Conservation (phyloP, 2,797 vertebrate genomes). For the Urophycis tenuis region DNA sequence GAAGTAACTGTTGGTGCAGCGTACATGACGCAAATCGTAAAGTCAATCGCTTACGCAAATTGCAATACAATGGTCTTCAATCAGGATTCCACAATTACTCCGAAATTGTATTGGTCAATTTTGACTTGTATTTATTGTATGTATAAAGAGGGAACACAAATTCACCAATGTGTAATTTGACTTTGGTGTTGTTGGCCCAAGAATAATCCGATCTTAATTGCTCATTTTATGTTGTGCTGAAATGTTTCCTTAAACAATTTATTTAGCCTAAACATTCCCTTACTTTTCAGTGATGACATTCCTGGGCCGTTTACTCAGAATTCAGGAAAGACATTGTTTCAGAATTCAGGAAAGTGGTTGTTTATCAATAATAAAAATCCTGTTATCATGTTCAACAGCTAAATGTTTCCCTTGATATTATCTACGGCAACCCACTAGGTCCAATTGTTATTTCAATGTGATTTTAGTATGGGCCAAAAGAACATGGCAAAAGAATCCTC, state of each 20-base stretch:
- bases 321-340: background rate
- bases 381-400: background rate
- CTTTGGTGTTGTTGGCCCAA: background rate
- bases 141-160: no score
- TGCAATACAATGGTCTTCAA: background rate
- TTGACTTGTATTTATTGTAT: no score
- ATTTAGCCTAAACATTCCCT: background rate
- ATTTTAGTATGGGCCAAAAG: background rate
- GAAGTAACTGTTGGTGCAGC: background rate
- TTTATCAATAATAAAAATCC: background rate
- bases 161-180: background rate
- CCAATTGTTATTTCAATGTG: constrained; percentile 1
- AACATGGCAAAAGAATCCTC: background rate
- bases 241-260: background rate
- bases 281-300: background rate
- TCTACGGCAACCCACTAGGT: background rate
- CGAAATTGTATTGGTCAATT: no score
- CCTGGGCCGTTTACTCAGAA: background rate
- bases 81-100: background rate
- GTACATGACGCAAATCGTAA: background rate
- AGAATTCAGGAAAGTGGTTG: background rate
- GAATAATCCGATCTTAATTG: background rate
- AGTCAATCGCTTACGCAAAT: background rate
- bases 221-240: background rate
- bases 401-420: background rate